Evolutionary conservation across 2,113 vertebrate genomes (phyloP), one percentile per base, ranked within the genome.

Genomic region (Ameiurus melas): DNA sequence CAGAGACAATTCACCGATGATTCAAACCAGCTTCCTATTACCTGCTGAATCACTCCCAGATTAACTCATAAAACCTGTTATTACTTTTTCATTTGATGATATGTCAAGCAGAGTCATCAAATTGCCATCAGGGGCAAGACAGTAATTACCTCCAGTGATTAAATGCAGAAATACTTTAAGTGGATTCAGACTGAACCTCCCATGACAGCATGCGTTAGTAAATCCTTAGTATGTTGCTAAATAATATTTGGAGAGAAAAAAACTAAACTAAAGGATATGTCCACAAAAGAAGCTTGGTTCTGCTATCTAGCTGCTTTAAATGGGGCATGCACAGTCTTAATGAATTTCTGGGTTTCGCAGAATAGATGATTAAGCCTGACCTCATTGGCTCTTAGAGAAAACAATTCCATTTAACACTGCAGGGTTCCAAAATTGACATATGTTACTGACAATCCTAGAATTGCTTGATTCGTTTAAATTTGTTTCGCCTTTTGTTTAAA

Each of bases 71-170:
- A 81, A 70, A 33, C 27, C 64, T 43, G 2, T 81, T 82, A 83
- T 82, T 88, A 75, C 36, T 51, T 51, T 79, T 75, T 75, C 33
- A 16, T 22, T 64, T 75, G 57, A 77, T 83, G 80, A 83, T 39
- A 88, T 84, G 68, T 64, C 81, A 87, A 71, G 62, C 79, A 83
- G 27, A 83, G 33, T 68, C 55, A 51, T 73, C 80, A 83, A 81
- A 68, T 51, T 81, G 30, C 3, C 47, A 36, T 33, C 47, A 55
- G 39, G 60, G 79, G 1, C 57, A 82, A 75, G 33, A n/a, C 53
- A 25, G 25, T n/a, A 62, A 77, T 88, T 51, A 87, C 51, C 30
- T 39, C 33, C 78, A 43, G 47, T 71, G 16, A 13, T 58, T 82
- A 43, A 87, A 71, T 36, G 51, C 7, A 71, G 30, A 86, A 62